Base-by-base conservation (phyloP, 2,888 invertebrate genomes). In the Phanerotoma sp. region DNA sequence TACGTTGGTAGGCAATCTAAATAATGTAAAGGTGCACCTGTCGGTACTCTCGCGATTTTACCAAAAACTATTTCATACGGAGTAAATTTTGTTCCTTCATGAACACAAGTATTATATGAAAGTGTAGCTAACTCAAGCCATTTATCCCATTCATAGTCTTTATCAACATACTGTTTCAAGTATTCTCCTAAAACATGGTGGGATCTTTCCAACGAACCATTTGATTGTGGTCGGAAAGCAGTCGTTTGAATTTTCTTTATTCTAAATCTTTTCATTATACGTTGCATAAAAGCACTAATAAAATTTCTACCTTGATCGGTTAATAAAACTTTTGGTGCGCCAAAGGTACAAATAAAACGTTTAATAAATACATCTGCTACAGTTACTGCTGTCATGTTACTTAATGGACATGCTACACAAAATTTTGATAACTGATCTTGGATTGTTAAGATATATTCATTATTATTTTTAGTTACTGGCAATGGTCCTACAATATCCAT, bases 401-500 rank as follows among this genome's bases (percentile, higher is more conserved):
- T 10, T n/a, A 38, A 13, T 1, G 49, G 38, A 11, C 37, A 3
- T 3, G 49, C 49, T 16, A 48, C 16, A 5, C 25, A 38, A n/a
- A 37, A 48, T 48, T 48, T 38, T 6, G 40, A 30, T 16, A 48
- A 38, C 4, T 9, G 30, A 66, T 65, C 49, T 42, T 58, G 61
- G 9, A 57, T 56, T 4, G 59, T 57, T 4, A 56, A 20, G 11
- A 62, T 57, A 20, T 65, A 66, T 20, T 51, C 51, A 20, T 68
- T 66, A 2, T 57, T 61, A 10, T 20, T 15, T 18, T 46, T 10
- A 4, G 62, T 62, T 2, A 33, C 13, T 4, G 57, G 55, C 4
- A 65, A 40, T 5, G 64, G 62, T 5, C 64, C 64, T 15, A 62
- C 59, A 3, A 58, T 52, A 32, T 64, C 59, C 13, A 60, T 20